Evolutionary conservation across 2,888 invertebrate genomes (phyloP).

Genomic region (Brachynemurus nebulosus): DNA sequence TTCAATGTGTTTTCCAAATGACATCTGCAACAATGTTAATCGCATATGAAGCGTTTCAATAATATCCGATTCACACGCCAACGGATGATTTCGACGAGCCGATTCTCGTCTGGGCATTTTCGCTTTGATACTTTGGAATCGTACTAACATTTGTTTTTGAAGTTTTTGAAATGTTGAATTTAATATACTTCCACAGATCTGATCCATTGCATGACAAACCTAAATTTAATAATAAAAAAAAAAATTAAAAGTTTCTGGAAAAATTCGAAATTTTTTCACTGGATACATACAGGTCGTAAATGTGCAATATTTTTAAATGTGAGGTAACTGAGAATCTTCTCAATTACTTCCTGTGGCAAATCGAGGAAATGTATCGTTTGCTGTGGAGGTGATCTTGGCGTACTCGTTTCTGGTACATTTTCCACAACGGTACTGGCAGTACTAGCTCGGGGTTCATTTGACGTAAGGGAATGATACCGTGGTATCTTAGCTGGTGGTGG

Average conservation of each 20-base stretch:
- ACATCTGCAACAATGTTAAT: slow-evolving; percentile 81
- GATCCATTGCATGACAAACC: slow-evolving; percentile 73
- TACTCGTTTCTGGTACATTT: slow-evolving; percentile 12
- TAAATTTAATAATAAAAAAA: slow-evolving; percentile 29
- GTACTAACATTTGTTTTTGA: slow-evolving; percentile 69
- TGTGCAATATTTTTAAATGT: slow-evolving; percentile 67
- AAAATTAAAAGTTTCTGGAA: neutral
- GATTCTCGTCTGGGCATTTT: slow-evolving; percentile 88
- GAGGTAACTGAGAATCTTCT: slow-evolving; percentile 61
- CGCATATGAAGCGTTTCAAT: slow-evolving; percentile 89
- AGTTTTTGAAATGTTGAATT: slow-evolving; percentile 76
- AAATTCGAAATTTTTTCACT: neutral
- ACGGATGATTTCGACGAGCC: slow-evolving; percentile 75
- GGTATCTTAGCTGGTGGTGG: slow-evolving; percentile 26
- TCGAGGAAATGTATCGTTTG: slow-evolving; percentile 41
- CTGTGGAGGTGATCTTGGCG: slow-evolving; percentile 16
- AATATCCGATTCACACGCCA: slow-evolving; percentile 85
- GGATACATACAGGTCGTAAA: slow-evolving; percentile 56
- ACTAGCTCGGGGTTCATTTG: neutral
- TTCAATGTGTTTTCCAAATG: slow-evolving; percentile 89
- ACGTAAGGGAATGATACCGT: slow-evolving; percentile 22
- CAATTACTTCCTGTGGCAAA: slow-evolving; percentile 65
- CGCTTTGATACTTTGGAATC: slow-evolving; percentile 77
- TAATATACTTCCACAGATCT: slow-evolving; percentile 60
- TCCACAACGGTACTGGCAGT: neutral